Percentiles rank a stretch among this genome's conserved stretches.
These are phyloP conservation scores for Neotoxoptera formosana DNA, from an alignment of 1,140 invertebrate genomes.

Conservation along the genomic window DNA sequence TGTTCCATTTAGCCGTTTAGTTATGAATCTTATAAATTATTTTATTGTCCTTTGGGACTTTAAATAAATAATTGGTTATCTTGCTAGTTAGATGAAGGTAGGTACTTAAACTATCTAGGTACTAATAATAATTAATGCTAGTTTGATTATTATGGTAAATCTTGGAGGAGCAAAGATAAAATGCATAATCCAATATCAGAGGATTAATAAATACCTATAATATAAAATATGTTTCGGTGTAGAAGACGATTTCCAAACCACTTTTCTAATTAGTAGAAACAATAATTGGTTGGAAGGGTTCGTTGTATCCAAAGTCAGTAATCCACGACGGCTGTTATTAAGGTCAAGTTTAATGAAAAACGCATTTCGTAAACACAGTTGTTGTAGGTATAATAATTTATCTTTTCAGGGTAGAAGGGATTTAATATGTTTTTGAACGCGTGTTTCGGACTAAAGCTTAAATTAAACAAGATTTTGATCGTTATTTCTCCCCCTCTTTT, in stretches of 20 bases:
- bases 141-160: not conserved
- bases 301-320: slow-evolving; percentile 33
- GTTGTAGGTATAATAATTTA: slow-evolving; percentile 57
- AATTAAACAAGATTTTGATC: slow-evolving; percentile 53
- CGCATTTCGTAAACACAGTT: slow-evolving; percentile 55
- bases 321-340: slow-evolving; percentile 51
- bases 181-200: not conserved
- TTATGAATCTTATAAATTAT: not conserved
- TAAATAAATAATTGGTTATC: not conserved
- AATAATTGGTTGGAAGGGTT: slow-evolving; percentile 40
- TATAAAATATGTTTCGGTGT: not conserved
- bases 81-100: not conserved
- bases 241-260: not conserved
- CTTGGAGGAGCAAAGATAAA: not conserved
- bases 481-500: slow-evolving; percentile 37
- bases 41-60: not conserved
- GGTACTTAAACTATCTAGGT: not conserved
- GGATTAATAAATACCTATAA: slow-evolving; percentile 16
- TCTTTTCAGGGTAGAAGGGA: slow-evolving; percentile 51
- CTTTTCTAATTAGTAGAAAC: slow-evolving; percentile 40
- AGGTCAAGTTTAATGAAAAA: slow-evolving; percentile 58
- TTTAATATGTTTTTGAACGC: slow-evolving; percentile 57
- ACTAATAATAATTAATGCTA: slow-evolving; percentile 3
- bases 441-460: slow-evolving; percentile 46
- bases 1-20: not conserved